Evolutionary conservation across 1,140 invertebrate genomes (phyloP).

Genomic region (Drosophila bifasciata): DNA sequence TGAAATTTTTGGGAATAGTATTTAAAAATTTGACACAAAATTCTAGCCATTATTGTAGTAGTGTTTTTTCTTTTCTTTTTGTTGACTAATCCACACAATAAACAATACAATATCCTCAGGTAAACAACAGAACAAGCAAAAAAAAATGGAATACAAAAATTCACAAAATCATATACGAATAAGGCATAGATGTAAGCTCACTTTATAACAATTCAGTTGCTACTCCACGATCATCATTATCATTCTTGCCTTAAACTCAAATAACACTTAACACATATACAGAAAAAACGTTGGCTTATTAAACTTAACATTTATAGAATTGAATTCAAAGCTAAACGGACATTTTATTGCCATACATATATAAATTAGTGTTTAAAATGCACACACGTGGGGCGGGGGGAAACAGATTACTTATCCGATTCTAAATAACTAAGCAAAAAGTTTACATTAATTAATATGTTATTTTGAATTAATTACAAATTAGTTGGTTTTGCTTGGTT

Average conservation of each 20-base stretch:
- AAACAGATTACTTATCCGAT: slow-evolving; percentile 37
- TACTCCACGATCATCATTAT: neutral
- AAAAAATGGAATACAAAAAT: slow-evolving; percentile 21
- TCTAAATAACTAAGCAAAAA: slow-evolving; percentile 44
- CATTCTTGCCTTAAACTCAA: slow-evolving; percentile 64
- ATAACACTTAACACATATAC: slow-evolving; percentile 79
- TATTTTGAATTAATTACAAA: slow-evolving; percentile 67
- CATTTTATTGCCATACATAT: slow-evolving; percentile 48
- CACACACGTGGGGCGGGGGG: slow-evolving; percentile 26
- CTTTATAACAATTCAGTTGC: slow-evolving; percentile 41
- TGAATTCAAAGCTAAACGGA: slow-evolving; percentile 70
- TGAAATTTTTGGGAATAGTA: slow-evolving; percentile 53
- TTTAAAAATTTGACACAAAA: slow-evolving; percentile 60
- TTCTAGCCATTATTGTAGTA: slow-evolving; percentile 1
- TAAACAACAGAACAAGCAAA: slow-evolving; percentile 1
- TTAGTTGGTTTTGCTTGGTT: slow-evolving; percentile 47
- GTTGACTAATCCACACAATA: slow-evolving; percentile 32
- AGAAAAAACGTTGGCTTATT: slow-evolving; percentile 44
- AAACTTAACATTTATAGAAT: slow-evolving; percentile 67
- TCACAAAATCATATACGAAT: slow-evolving; percentile 18
- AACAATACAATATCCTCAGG: too few relatives aligned
- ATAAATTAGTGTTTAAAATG: slow-evolving; percentile 64
- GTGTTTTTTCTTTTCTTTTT: slow-evolving; percentile 8
- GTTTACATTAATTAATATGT: slow-evolving; percentile 62
- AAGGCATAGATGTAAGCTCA: slow-evolving; percentile 34